Evolutionary conservation across 23 tunicate genomes (phyloP), one percentile per base, ranked within the genome.

Genomic region (Halocynthia aurantium): DNA sequence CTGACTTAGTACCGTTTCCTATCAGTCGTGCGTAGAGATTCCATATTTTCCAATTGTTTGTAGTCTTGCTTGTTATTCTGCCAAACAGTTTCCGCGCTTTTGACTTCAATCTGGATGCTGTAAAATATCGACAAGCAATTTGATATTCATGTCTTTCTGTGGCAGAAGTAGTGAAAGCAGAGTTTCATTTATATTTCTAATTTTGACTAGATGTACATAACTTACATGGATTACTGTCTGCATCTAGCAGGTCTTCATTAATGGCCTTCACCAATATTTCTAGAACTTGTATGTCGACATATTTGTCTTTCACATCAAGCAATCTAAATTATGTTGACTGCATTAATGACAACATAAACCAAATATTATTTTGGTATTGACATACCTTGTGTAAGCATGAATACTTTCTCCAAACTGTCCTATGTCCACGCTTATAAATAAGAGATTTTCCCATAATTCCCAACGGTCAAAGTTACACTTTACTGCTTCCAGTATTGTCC

Each of bases 361-460:
- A 49, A 51, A 12, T 72, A 49, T 72, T 22, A 51, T 72, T 2
- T 49, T 44, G 11, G 62, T 51, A 15, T 12, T 51, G 11, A 76
- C 80, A n/a, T 18, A 88, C 90, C 89, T 87, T 86, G 72, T 73
- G 62, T 93, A 93, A 0, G 90, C 86, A 2, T 71, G 19, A 13
- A 93, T 69, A 6, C 81, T 86, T 69, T 84, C 90, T 70, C 31
- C 21, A 62, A 93, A 93, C 7, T 93, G 84, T 6, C 98, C 98
- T 52, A 82, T 78, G 55, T 93, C 98, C 7, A 81, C 81, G 18
- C 76, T 44, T 6, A 93, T 67, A 22, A 81, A 80, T 7, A 88
- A 22, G 69, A 70, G 88, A 63, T 93, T 93, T 72, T 93, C 98
- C 98, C 98, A 93, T 75, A 93, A 71, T 67, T 93, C 81, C 94